A percentile compares a stretch with the other conserved stretches of the same genome.
phyloP scores from a whole-genome alignment of 2,888 invertebrate species.

The Caenorhabditis zanzibari region DNA sequence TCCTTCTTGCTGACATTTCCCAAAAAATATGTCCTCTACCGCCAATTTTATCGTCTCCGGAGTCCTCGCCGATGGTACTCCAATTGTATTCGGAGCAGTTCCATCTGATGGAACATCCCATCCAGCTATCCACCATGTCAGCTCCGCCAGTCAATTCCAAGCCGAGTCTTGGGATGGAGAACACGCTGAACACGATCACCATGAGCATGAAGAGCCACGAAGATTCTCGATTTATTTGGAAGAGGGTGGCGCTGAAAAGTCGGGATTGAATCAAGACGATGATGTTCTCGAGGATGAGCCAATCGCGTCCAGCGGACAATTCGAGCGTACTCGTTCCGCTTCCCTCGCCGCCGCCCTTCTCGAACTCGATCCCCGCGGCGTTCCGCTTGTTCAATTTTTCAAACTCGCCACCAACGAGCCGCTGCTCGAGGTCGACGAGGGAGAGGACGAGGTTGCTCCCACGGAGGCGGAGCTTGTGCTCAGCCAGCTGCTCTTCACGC shows the following conservation, averaged over 20 bases:
- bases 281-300: constrained; percentile 69
- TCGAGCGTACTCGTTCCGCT: constrained; percentile 74
- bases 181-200: constrained; percentile 69
- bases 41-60: constrained; percentile 66
- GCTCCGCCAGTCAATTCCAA: constrained; percentile 68
- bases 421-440: constrained; percentile 69
- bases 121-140: constrained; percentile 70
- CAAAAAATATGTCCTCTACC: constrained; percentile 34
- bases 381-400: constrained; percentile 74
- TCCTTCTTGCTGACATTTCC: constrained; percentile 15
- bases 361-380: constrained; percentile 71
- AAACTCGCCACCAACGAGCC: constrained; percentile 65
- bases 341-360: constrained; percentile 75
- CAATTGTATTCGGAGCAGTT: constrained; percentile 60
- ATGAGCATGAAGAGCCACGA: constrained; percentile 61
- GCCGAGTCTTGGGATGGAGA: constrained; percentile 76
- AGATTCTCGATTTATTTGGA: constrained; percentile 59
- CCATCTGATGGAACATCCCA: constrained; percentile 50
- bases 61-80: constrained; percentile 65
- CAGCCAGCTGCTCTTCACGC: constrained; percentile 69
- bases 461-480: constrained; percentile 71
- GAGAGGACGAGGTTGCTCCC: constrained; percentile 67
- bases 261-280: constrained; percentile 9
- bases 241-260: constrained; percentile 37
- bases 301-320: constrained; percentile 74